A percentile compares a stretch with the other conserved stretches of the same genome.
These are phyloP conservation scores for Pluvialis apricaria DNA, from an alignment of 2,113 vertebrate genomes.

Conservation along the genomic window DNA sequence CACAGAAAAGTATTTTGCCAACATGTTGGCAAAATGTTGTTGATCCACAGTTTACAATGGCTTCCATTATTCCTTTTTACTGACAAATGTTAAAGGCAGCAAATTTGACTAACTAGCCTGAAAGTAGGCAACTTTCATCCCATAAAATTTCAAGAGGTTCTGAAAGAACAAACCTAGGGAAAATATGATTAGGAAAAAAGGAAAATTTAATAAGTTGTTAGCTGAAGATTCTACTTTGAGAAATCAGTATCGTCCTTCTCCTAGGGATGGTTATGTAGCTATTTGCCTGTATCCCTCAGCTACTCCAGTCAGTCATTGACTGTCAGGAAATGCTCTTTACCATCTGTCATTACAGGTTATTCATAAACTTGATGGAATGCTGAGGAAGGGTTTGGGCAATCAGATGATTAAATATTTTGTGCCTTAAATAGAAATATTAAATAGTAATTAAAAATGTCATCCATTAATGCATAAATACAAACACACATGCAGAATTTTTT, in stretches of 20 bases:
- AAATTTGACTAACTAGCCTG: not conserved
- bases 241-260: not conserved
- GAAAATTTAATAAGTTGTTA: not conserved
- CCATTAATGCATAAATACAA: not conserved
- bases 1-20: not conserved
- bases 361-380: not conserved
- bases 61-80: not conserved
- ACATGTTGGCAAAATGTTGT: not conserved
- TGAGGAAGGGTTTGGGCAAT: not conserved
- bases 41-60: not conserved
- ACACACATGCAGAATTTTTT: not conserved
- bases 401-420: not conserved
- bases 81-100: not conserved
- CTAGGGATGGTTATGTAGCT: not conserved
- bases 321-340: not conserved
- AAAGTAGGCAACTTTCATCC: not conserved
- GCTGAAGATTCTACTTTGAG: not conserved
- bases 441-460: not conserved
- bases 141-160: not conserved
- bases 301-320: not conserved
- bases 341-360: constrained; percentile 4
- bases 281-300: not conserved
- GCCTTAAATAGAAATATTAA: not conserved
- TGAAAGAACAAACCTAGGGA: not conserved
- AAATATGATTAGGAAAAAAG: not conserved